Conservation (phyloP, 2,113 vertebrate species). For the Neolamprologus toae region DNA sequence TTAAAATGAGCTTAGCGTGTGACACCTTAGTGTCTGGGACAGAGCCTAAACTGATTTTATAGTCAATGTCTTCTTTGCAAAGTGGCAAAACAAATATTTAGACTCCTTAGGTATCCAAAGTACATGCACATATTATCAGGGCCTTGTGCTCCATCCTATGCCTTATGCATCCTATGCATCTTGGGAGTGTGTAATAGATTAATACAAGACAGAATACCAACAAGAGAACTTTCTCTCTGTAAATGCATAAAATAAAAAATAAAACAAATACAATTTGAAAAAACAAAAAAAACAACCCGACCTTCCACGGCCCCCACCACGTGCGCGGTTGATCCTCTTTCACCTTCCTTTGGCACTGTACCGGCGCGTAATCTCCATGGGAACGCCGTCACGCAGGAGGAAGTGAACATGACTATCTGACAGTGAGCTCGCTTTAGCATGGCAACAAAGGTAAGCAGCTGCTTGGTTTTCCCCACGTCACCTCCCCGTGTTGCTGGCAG, state of each 20-base stretch:
- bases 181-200: neutral
- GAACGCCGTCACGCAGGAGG: slow-evolving; percentile 51
- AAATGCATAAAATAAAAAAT: neutral
- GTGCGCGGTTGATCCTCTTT: slow-evolving; percentile 20
- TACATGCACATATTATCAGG: neutral
- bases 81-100: neutral
- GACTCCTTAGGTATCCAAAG: neutral
- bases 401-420: slow-evolving; percentile 27
- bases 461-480: neutral
- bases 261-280: neutral
- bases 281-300: neutral
- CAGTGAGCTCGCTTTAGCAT: slow-evolving; percentile 60
- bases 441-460: slow-evolving; percentile 76
- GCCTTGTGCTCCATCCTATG: neutral
- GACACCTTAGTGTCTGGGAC: neutral
- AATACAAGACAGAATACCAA: neutral
- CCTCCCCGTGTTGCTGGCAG: neutral
- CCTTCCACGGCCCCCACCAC: neutral
- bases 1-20: neutral
- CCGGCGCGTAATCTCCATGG: slow-evolving; percentile 54
- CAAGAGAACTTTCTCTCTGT: neutral
- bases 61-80: neutral
- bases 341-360: neutral
- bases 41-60: neutral
- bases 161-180: neutral